Evolutionary conservation across 1,140 invertebrate species (phyloP), one percentile per base, ranked within the genome.

Genomic region (Lasioglossum albipes): DNA sequence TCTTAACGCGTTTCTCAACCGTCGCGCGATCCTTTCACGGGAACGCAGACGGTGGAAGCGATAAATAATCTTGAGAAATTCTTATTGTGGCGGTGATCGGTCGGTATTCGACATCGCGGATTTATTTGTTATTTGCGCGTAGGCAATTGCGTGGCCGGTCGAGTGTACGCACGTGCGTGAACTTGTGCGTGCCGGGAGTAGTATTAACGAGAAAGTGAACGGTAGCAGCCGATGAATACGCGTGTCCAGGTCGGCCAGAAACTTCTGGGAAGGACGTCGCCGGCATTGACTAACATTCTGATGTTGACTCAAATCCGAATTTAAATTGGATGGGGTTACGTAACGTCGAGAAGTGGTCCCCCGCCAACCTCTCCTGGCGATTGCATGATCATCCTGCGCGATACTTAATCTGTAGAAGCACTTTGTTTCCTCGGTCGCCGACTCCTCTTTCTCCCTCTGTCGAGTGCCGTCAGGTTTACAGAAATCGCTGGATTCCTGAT

Each of bases 161-260:
- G 52, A 36, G 36, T 6, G 16, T 54, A 54, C 70, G 64, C 77
- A 69, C 81, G 69, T 79, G 81, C 76, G 71, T 79, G 54, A 78
- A 16, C 27, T n/a, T 45, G 27, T 31, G 67, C 54, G 41, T 61
- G n/a, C 10, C 52, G 62, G 13, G 57, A 7, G 42, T 62, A 70
- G 78, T 57, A 59, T 6, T 59, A 61, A 75, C 45, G 67, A 54
- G 71, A 86, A 86, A 85, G 84, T 75, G 79, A 86, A 82, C 69
- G 84, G 76, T 54, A 20, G 3, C 16, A 31, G 31, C 12, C 41
- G 69, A 71, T 45, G 70, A 20, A n/a, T 36, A 20, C 31, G 57
- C 16, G 31, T 13, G 10, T 36, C 3, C 36, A 36, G 57, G 20
- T 66, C 36, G 45, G 31, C 45, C 80, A 72, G 62, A 83, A 74